These are phyloP conservation scores for Scelioninae gen. 2 DNA, from an alignment of 2,888 invertebrate genomes.

Conservation along the genomic window DNA sequence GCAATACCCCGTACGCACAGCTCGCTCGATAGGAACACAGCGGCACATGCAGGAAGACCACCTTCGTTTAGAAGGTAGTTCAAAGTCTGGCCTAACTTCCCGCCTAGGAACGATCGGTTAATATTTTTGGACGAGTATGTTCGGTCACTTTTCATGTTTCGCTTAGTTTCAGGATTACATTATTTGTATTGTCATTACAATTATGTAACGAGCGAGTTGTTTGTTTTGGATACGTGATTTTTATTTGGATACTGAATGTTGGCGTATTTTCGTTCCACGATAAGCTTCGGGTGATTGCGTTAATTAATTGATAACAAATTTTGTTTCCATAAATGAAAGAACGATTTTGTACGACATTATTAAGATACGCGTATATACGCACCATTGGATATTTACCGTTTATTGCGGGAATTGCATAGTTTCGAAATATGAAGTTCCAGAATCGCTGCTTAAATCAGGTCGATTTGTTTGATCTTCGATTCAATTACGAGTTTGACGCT, in stretches of 20 bases:
- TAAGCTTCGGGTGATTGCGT: no score
- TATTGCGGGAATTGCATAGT: no score
- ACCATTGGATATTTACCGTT: no score
- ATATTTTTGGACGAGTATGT: slow-evolving; percentile 25
- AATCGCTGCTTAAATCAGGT: no score
- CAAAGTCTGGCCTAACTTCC: slow-evolving; percentile 33
- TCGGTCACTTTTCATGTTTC: slow-evolving; percentile 22
- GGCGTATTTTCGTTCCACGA: no score
- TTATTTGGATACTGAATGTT: not conserved
- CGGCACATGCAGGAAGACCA: slow-evolving; percentile 41
- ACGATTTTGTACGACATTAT: no score
- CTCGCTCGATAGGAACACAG: slow-evolving; percentile 48
- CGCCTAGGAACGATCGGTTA: slow-evolving; percentile 2
- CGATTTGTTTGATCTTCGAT: no score
- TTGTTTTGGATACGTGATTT: not conserved
- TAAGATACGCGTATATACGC: no score
- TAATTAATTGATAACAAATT: no score
- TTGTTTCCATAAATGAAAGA: no score
- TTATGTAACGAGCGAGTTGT: slow-evolving; percentile 8
- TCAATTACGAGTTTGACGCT: no score
- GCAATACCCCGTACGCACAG: slow-evolving; percentile 60
- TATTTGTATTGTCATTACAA: slow-evolving; percentile 6
- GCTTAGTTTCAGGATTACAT: slow-evolving; percentile 9
- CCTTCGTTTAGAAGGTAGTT: slow-evolving; percentile 47
- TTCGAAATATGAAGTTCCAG: no score